Conservation (phyloP, 2,888 invertebrate genomes). For the Cistogaster globosa region DNA sequence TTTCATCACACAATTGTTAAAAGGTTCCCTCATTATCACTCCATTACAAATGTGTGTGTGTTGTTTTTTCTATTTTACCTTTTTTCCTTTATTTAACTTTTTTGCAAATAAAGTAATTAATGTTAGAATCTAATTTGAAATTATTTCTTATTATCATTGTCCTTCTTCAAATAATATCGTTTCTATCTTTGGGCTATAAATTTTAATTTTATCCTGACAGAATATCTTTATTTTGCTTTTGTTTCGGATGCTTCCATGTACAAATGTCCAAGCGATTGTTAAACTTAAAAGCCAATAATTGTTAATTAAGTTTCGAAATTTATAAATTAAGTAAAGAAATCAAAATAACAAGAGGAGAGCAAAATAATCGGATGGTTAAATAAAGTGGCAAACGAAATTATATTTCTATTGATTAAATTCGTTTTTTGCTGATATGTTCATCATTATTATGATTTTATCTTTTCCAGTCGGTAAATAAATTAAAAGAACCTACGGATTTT, state of each 20-base stretch:
- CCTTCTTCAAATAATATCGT: constrained; percentile 37
- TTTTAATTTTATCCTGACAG: constrained; percentile 61
- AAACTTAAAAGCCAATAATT: constrained; percentile 64
- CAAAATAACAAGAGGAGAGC: constrained; percentile 5
- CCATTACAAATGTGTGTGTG: not conserved
- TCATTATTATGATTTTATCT: no score
- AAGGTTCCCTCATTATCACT: not conserved
- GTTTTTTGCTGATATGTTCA: no score
- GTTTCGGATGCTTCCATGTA: not conserved
- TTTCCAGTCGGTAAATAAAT: no score
- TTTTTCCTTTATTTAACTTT: constrained; percentile 25
- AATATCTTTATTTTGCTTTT: constrained; percentile 41
- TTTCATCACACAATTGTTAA: not conserved
- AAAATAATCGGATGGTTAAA: constrained; percentile 44
- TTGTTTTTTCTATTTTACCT: constrained; percentile 4
- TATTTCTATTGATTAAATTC: not conserved
- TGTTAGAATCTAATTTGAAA: constrained; percentile 48
- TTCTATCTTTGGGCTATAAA: constrained; percentile 62
- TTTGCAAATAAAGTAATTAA: constrained; percentile 62
- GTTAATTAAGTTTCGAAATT: constrained; percentile 68
- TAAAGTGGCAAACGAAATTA: not conserved
- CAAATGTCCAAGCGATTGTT: not conserved
- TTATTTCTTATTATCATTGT: constrained; percentile 60
- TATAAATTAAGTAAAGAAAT: constrained; percentile 41
- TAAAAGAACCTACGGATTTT: no score